Evolutionary conservation across 2,888 invertebrate genomes (phyloP).

Genomic region (Euzophera pinguis): DNA sequence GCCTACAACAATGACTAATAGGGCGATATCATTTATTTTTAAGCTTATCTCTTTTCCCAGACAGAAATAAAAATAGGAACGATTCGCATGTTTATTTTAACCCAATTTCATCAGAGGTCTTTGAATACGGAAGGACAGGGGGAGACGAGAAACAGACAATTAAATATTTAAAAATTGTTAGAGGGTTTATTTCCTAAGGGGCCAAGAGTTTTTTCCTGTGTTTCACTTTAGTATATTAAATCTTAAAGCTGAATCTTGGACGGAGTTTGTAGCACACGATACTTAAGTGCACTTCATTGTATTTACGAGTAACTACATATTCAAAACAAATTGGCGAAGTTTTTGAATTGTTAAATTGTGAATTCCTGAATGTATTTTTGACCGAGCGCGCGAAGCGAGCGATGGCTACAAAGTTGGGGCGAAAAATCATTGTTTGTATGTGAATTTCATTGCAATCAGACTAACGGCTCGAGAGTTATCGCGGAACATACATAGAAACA

Average conservation of each 20-base stretch:
- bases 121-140: background rate
- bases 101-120: constrained; percentile 10
- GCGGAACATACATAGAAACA: too few species aligned
- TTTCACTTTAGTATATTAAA: constrained; percentile 3
- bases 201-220: background rate
- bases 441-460: too few species aligned
- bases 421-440: too few species aligned
- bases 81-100: constrained; percentile 8
- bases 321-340: too few species aligned
- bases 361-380: too few species aligned
- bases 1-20: background rate
- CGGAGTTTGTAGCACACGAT: background rate
- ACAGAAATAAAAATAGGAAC: background rate
- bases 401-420: too few species aligned
- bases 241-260: background rate
- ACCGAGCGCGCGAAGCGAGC: too few species aligned
- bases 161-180: constrained; percentile 13
- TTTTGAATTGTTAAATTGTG: too few species aligned
- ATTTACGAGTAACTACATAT: background rate
- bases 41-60: background rate
- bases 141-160: constrained; percentile 2
- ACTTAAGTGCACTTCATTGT: background rate
- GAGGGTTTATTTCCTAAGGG: constrained; percentile 7
- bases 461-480: too few species aligned
- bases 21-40: constrained; percentile 2